These are phyloP conservation scores for Nesogale talazaci DNA, from an alignment of 2,113 vertebrate species.

Conservation along the genomic window DNA sequence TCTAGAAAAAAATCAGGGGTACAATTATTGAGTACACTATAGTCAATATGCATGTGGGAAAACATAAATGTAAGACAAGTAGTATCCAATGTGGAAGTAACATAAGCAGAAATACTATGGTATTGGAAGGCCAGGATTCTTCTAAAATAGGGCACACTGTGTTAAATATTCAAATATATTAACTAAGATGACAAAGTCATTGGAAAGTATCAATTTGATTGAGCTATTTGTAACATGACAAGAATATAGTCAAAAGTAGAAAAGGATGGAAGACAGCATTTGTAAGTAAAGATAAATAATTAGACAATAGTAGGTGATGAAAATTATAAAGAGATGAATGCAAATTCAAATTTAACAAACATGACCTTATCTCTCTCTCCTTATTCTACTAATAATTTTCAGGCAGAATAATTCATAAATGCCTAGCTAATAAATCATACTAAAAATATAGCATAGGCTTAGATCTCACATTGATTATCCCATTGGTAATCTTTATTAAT, in stretches of 20 bases:
- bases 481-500: background rate
- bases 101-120: background rate
- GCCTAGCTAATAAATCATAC: background rate
- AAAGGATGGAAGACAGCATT: background rate
- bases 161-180: slow-evolving; percentile 31
- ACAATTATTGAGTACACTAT: background rate
- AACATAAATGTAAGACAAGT: background rate
- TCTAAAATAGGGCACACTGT: background rate
- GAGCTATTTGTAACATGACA: background rate
- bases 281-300: slow-evolving; percentile 10
- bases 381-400: background rate
- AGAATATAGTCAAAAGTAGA: slow-evolving; percentile 15
- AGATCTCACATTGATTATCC: background rate
- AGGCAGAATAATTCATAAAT: background rate
- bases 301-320: background rate
- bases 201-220: background rate
- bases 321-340: background rate
- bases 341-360: background rate
- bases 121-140: background rate
- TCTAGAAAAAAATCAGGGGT: background rate
- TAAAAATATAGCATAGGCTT: background rate
- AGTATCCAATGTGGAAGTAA: background rate
- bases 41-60: background rate
- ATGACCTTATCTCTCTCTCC: background rate
- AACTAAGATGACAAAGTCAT: background rate